Percentiles rank a stretch among this genome's conserved stretches.
phyloP scores from a whole-genome alignment of 2,113 vertebrate genomes.

The Marmota monax region DNA sequence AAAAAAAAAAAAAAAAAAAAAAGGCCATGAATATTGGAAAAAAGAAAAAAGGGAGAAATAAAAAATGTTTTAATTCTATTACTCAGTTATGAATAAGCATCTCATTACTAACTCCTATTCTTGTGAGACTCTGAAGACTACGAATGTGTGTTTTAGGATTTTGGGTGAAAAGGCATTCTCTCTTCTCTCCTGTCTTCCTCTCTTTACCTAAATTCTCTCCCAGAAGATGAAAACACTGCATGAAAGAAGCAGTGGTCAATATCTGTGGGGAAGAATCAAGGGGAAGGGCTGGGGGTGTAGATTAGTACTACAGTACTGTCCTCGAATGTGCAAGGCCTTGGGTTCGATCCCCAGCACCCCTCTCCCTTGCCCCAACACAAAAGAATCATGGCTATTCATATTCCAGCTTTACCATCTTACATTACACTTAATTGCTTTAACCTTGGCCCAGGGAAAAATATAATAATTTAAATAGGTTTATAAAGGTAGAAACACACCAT shows the following conservation, averaged over 20 bases:
- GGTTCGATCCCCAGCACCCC: neutral
- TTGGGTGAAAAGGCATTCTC: neutral
- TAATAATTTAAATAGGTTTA: neutral
- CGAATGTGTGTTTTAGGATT: neutral
- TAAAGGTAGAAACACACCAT: neutral
- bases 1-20: neutral
- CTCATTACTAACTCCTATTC: neutral
- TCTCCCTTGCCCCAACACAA: neutral
- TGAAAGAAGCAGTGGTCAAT: neutral
- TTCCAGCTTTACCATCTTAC: neutral
- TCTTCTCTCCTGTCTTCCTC: neutral
- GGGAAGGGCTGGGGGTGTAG: too few species aligned
- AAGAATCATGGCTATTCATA: neutral
- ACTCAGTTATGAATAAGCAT: neutral
- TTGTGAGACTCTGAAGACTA: neutral
- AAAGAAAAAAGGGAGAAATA: neutral
- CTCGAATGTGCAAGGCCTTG: neutral
- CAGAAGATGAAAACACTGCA: neutral
- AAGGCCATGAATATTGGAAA: neutral
- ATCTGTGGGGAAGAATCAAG: neutral
- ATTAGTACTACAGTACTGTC: neutral
- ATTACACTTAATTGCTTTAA: neutral
- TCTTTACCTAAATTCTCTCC: neutral
- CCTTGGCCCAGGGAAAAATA: neutral
- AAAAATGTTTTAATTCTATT: slow-evolving; percentile 1